A percentile compares a stretch with the other conserved stretches of the same genome.
Conservation (phyloP, 2,797 vertebrate species). For the Limosa lapponica region DNA sequence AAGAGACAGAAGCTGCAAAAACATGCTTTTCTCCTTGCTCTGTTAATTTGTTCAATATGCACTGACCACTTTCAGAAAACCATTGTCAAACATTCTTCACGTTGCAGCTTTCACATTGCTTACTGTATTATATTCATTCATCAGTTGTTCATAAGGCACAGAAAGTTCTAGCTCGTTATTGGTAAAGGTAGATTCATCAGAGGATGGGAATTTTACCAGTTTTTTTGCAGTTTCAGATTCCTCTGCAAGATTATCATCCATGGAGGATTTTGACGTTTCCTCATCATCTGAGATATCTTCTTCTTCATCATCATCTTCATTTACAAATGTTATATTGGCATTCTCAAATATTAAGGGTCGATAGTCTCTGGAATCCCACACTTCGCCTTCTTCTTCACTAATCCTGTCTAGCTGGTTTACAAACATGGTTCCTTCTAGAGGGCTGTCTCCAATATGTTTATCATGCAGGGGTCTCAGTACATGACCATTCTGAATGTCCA, state of each 20-base stretch:
- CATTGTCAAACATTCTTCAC: slow-evolving; percentile 48
- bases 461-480: slow-evolving; percentile 81
- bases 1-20: slow-evolving; percentile 15
- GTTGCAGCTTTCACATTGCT: slow-evolving; percentile 83
- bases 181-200: slow-evolving; percentile 89
- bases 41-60: neutral
- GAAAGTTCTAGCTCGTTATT: slow-evolving; percentile 84
- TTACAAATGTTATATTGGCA: slow-evolving; percentile 89
- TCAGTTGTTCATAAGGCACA: slow-evolving; percentile 91
- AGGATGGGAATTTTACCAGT: slow-evolving; percentile 76
- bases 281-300: slow-evolving; percentile 84
- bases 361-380: slow-evolving; percentile 89
- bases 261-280: slow-evolving; percentile 84
- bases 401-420: slow-evolving; percentile 95
- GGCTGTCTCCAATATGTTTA: slow-evolving; percentile 72
- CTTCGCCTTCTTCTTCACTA: slow-evolving; percentile 83
- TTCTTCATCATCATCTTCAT: slow-evolving; percentile 81
- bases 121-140: slow-evolving; percentile 90
- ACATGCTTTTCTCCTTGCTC: slow-evolving; percentile 9
- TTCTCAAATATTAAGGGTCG: slow-evolving; percentile 88
- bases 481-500: slow-evolving; percentile 82
- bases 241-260: slow-evolving; percentile 78
- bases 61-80: slow-evolving; percentile 21
- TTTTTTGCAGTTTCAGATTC: slow-evolving; percentile 72
- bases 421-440: slow-evolving; percentile 71